Percentiles rank a stretch among this genome's conserved stretches.
phyloP scores from a whole-genome alignment of 2,113 vertebrate species.

The Rhabdornis inornatus region DNA sequence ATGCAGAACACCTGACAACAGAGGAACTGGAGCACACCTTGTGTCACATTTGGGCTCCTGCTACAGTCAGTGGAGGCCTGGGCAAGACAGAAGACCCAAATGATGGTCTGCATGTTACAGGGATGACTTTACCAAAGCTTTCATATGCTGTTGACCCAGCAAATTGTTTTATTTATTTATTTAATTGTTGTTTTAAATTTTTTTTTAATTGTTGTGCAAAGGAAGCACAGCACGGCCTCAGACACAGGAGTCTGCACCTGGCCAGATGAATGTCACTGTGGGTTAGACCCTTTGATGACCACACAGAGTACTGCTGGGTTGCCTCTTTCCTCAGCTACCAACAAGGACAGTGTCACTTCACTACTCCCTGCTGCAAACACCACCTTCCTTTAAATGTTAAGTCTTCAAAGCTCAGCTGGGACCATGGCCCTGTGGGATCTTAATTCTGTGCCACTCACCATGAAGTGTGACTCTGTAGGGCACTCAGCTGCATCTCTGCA shows the following conservation, averaged over 20 bases:
- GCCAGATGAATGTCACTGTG: background rate
- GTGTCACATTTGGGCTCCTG: background rate
- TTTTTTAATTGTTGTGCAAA: background rate
- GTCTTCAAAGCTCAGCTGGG: background rate
- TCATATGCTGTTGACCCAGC: background rate
- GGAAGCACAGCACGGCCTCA: background rate
- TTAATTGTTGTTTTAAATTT: too few relatives aligned
- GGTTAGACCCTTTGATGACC: background rate
- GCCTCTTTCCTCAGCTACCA: background rate
- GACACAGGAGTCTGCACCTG: background rate
- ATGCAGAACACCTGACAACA: background rate
- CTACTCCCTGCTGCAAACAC: background rate
- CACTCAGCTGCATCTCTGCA: background rate
- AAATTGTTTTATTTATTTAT: too few relatives aligned
- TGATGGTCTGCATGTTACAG: fast-evolving
- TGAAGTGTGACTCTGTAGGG: background rate
- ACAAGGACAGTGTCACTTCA: background rate
- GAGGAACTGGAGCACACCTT: background rate
- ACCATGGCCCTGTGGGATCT: background rate
- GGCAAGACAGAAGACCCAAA: background rate
- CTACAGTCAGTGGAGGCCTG: background rate
- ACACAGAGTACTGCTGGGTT: background rate
- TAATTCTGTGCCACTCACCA: background rate
- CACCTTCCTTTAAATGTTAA: background rate
- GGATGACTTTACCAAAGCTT: background rate